These are phyloP conservation scores for Vanacampus margaritifer DNA, from an alignment of 2,113 vertebrate genomes.

Conservation along the genomic window DNA sequence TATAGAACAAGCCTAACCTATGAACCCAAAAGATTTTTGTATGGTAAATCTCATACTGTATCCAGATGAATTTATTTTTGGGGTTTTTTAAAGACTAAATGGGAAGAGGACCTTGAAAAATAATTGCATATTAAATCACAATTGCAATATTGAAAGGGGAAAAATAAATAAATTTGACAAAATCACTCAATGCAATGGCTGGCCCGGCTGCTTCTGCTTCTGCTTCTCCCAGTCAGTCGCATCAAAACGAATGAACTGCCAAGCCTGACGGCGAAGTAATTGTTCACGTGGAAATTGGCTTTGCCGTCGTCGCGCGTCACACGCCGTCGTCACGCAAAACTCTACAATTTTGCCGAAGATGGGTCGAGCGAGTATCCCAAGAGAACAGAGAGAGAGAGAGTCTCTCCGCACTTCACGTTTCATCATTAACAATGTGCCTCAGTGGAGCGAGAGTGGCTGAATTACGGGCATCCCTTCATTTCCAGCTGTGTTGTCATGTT, in stretches of 20 bases:
- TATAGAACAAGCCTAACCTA: too few relatives aligned
- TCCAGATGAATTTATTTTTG: too few relatives aligned
- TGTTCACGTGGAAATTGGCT: slow-evolving; percentile 76
- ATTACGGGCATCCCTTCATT: slow-evolving; percentile 31
- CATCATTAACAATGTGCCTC: slow-evolving; percentile 44
- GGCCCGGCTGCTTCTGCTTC: slow-evolving; percentile 44
- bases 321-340: slow-evolving; percentile 51
- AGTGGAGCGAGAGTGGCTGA: slow-evolving; percentile 5
- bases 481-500: slow-evolving; percentile 40
- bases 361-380: slow-evolving; percentile 38
- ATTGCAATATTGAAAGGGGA: too few relatives aligned
- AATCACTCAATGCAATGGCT: slow-evolving; percentile 42
- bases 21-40: too few relatives aligned
- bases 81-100: too few relatives aligned
- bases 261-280: slow-evolving; percentile 69
- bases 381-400: slow-evolving; percentile 21
- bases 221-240: slow-evolving; percentile 63
- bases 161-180: too few relatives aligned
- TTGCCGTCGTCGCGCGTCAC: slow-evolving; percentile 48
- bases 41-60: too few relatives aligned
- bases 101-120: too few relatives aligned
- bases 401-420: slow-evolving; percentile 40
- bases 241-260: slow-evolving; percentile 79
- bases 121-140: too few relatives aligned
- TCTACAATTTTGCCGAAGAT: slow-evolving; percentile 50